Conservation (phyloP, 2,113 vertebrate genomes). For the Mus musculus region GRCm39 chr13:103523001-103523500, state of each 20-base stretch:
- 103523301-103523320: not conserved
- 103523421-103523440: constrained; percentile 22
- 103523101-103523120: not conserved
- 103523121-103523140: not conserved
- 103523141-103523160: constrained; percentile 48
- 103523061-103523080: not conserved
- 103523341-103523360: constrained; percentile 40
- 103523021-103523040: constrained; percentile 23
- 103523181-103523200: not conserved
- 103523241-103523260: not conserved
- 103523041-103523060: not conserved
- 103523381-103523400: constrained; percentile 44
- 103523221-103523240: not conserved
- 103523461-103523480: constrained; percentile 31
- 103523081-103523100: not conserved
- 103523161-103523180: not conserved
- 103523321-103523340: not conserved
- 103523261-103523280: constrained; percentile 36
- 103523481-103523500: constrained; percentile 67
- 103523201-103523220: constrained; percentile 7
- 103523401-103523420: constrained; percentile 24
- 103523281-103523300: not conserved
- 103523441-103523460: constrained; percentile 55
- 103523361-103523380: not conserved
- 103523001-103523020: constrained; percentile 3